Evolutionary conservation across 2,888 invertebrate species (phyloP).

Genomic region (Chouioia cunea): DNA sequence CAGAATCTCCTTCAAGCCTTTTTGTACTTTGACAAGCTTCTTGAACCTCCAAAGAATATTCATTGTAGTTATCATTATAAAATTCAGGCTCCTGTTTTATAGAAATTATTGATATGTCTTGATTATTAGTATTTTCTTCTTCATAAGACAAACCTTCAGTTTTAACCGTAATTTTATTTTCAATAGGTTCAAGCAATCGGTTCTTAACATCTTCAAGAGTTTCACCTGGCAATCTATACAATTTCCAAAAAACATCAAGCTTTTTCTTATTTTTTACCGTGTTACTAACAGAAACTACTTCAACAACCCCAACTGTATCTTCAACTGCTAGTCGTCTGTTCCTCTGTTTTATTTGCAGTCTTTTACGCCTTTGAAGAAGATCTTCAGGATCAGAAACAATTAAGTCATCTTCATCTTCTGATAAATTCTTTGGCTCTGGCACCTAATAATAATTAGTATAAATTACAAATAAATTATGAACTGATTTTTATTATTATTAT

Average conservation of each 20-base stretch:
- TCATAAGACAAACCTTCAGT: slow-evolving; percentile 5
- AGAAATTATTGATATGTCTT: background rate
- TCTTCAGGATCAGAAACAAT: slow-evolving; percentile 40
- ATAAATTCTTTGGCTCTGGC: background rate
- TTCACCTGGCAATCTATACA: slow-evolving; percentile 43
- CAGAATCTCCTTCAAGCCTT: slow-evolving; percentile 18
- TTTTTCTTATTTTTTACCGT: slow-evolving; percentile 36
- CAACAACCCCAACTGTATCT: slow-evolving; percentile 1
- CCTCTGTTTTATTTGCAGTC: slow-evolving; percentile 21
- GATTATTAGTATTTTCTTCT: background rate
- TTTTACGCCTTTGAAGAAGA: slow-evolving; percentile 2
- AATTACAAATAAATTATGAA: background rate
- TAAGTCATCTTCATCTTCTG: slow-evolving; percentile 25
- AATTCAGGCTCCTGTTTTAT: slow-evolving; percentile 1
- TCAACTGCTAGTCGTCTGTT: slow-evolving; percentile 25
- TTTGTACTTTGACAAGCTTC: slow-evolving; percentile 1
- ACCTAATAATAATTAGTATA: slow-evolving; percentile 16
- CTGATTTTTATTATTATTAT: too few relatives aligned
- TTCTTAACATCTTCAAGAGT: slow-evolving; percentile 37
- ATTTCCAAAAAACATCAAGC: slow-evolving; percentile 42
- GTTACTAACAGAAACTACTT: slow-evolving; percentile 30
- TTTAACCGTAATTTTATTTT: slow-evolving; percentile 15
- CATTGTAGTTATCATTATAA: background rate
- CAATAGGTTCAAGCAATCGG: slow-evolving; percentile 17
- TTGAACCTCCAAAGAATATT: background rate